Evolutionary conservation across 2,113 vertebrate genomes (phyloP), one percentile per base, ranked within the genome.

Genomic region (Jacana jacana): DNA sequence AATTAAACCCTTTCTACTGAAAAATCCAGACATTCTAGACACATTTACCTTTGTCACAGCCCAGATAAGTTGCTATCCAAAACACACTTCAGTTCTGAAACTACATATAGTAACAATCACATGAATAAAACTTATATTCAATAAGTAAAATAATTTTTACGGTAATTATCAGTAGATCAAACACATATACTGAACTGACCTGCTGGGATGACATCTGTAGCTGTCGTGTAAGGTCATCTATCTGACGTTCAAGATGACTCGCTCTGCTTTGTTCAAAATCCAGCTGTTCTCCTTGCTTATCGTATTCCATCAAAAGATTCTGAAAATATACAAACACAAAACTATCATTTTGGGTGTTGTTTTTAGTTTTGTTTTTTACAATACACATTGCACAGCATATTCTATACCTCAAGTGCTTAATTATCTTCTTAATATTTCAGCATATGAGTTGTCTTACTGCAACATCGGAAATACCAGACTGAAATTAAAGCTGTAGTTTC

Each of bases 241-340:
- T 91, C 78, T 98, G 98, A 97, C 83, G 98, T 95, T 99, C 99
- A n/a, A 97, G 98, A 77, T 95, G 97, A 97, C 94, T 98, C 89
- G 97, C 97, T 96, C 98, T 98, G 94, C 97, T 97, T 87, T 97
- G 98, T 97, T 99, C 99, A 89, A 98, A 95, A 98, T 99, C 99
- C 98, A 99, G 97, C 84, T 98, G 96, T 95, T 99, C 99, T n/a
- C 98, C 98, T 95, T 99, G 99, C 72, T 97, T 98, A 97, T 99
- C 99, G 16, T 99, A 99, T 96, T 99, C 99, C 89, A 98, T 94
- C 97, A 99, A 97, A 93, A 99, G 98, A 97, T 99, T 99, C 99
- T 99, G 95, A 87, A 97, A 92, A 93, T 65, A 96, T 33, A 95
- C 33, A 83, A 95, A 88, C 35, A 92, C 8, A 91, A 68, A 46